Evolutionary conservation across 53 echinoderm and acorn worm genomes (phyloP).

Genomic region (Crossaster papposus): DNA sequence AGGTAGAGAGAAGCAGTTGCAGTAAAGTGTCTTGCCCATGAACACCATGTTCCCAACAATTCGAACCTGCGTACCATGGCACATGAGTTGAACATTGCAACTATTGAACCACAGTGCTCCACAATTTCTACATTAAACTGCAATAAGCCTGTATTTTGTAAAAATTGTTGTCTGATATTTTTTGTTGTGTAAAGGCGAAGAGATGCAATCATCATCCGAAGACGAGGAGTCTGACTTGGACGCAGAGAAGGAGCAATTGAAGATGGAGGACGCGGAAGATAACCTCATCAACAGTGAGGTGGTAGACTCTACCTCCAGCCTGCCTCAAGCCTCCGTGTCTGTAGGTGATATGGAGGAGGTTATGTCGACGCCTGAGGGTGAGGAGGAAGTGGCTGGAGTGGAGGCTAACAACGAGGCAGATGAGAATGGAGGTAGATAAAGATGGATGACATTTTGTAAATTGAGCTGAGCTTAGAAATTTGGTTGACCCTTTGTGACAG

Average conservation of each 20-base stretch:
- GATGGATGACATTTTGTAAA: not conserved
- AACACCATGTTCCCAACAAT: too few relatives aligned
- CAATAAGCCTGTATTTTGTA: not conserved
- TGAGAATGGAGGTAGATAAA: constrained; percentile 10
- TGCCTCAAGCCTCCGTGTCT: constrained; percentile 15
- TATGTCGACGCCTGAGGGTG: not conserved
- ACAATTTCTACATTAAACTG: not conserved
- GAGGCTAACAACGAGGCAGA: constrained; percentile 29
- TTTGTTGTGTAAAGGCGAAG: constrained; percentile 67
- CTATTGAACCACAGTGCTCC: too few relatives aligned
- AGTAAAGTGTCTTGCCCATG: too few relatives aligned
- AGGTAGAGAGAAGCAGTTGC: too few relatives aligned
- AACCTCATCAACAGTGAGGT: constrained; percentile 55
- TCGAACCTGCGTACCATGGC: too few relatives aligned
- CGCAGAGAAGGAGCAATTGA: constrained; percentile 11
- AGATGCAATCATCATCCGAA: constrained; percentile 90
- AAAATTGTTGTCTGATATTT: not conserved
- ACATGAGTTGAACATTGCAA: too few relatives aligned
- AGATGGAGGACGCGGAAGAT: not conserved
- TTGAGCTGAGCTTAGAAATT: not conserved
- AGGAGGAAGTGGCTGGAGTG: constrained; percentile 54
- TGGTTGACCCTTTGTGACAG: too few relatives aligned
- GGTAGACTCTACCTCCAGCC: constrained; percentile 63
- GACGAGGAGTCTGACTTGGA: constrained; percentile 82
- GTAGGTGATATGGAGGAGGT: constrained; percentile 25